phyloP scores from a whole-genome alignment of 2,113 vertebrate species.

The Perca flavescens region DNA sequence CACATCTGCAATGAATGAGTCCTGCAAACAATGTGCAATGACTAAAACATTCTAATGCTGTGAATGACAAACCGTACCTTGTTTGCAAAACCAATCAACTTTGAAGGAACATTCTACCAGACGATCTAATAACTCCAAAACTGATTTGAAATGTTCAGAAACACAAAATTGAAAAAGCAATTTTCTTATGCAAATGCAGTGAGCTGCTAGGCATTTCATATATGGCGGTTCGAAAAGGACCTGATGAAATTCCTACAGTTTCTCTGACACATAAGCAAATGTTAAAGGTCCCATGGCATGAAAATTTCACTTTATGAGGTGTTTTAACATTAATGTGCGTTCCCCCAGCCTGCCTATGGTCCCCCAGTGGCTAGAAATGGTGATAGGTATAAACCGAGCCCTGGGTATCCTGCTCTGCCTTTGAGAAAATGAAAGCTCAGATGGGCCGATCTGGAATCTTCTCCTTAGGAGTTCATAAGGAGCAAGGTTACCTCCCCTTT shows the following conservation, averaged over 20 bases:
- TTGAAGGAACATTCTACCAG: slow-evolving; percentile 14
- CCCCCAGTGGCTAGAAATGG: too few relatives aligned
- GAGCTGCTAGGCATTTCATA: slow-evolving; percentile 6
- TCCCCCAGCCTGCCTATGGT: too few relatives aligned
- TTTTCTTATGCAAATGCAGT: slow-evolving; percentile 47
- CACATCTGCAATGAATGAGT: not conserved
- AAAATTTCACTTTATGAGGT: too few relatives aligned
- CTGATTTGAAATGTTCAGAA: slow-evolving; percentile 33
- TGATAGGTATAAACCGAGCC: too few relatives aligned
- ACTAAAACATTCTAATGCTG: slow-evolving; percentile 1
- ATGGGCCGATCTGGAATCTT: too few relatives aligned
- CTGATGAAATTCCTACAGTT: slow-evolving; percentile 13
- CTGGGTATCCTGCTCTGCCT: too few relatives aligned
- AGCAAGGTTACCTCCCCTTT: too few relatives aligned
- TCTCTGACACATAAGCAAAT: slow-evolving; percentile 23
- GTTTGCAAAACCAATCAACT: slow-evolving; percentile 23
- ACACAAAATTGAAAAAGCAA: slow-evolving; percentile 31
- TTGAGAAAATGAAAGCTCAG: too few relatives aligned
- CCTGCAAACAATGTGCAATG: not conserved
- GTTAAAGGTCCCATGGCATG: not conserved
- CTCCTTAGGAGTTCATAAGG: too few relatives aligned
- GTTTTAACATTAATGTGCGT: too few relatives aligned
- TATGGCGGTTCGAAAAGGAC: slow-evolving; percentile 18
- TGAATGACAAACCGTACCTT: not conserved
- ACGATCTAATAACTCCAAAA: slow-evolving; percentile 22